phyloP scores from a whole-genome alignment of 2,888 invertebrate species.

The Cephus pygmeus region DNA sequence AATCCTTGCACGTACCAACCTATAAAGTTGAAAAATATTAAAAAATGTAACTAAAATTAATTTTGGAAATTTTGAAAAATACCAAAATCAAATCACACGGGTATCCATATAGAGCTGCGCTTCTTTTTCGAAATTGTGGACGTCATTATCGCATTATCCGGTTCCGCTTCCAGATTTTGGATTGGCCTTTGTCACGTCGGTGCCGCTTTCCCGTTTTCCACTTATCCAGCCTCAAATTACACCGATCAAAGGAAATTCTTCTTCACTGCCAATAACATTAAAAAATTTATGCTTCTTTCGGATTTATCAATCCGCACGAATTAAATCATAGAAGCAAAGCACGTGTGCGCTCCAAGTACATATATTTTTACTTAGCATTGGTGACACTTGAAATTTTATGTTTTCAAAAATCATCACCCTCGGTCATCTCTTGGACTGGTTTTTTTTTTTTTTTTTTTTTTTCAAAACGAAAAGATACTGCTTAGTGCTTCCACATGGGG shows the following conservation, averaged over 20 bases:
- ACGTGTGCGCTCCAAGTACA: neutral
- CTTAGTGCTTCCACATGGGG: neutral
- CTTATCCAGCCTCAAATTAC: neutral
- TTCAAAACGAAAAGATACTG: neutral
- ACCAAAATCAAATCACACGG: neutral
- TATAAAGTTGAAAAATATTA: neutral
- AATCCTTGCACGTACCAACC: neutral
- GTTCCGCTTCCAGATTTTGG: slow-evolving; percentile 52
- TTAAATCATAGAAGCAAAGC: neutral
- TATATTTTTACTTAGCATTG: neutral
- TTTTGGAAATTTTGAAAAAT: neutral
- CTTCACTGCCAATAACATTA: neutral
- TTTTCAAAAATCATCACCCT: neutral
- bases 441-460: neutral
- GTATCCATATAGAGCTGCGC: too few relatives aligned
- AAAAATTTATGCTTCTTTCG: neutral
- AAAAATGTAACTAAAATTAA: too few relatives aligned
- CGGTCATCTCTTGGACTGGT: neutral
- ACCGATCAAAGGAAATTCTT: neutral
- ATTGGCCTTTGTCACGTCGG: slow-evolving; percentile 11
- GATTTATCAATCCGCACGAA: neutral
- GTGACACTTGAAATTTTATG: neutral
- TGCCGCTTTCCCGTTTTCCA: neutral
- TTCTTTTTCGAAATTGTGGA: neutral
- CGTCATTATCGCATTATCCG: slow-evolving; percentile 51